phyloP scores from a whole-genome alignment of 2,113 vertebrate genomes.

The Pardalotus punctatus region DNA sequence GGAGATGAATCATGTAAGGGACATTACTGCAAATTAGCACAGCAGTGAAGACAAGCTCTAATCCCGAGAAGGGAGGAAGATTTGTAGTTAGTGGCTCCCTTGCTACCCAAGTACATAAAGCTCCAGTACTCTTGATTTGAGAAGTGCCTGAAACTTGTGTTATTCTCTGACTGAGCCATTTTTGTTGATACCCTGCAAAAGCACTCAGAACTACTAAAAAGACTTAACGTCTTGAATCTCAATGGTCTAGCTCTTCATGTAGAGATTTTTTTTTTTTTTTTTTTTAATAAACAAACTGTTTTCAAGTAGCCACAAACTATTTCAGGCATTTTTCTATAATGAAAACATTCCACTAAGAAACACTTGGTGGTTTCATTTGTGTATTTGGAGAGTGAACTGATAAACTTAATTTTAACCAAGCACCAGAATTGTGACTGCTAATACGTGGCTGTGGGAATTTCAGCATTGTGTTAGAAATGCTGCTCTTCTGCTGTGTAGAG shows the following conservation, averaged over 20 bases:
- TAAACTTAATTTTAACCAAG: neutral
- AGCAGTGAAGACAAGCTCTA: neutral
- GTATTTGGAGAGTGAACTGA: neutral
- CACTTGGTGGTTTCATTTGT: neutral
- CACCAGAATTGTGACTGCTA: neutral
- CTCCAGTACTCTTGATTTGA: neutral
- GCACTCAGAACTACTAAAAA: neutral
- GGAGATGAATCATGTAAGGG: neutral
- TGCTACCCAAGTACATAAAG: neutral
- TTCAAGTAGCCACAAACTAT: neutral
- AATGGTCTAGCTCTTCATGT: neutral
- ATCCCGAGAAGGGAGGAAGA: neutral
- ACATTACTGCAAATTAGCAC: neutral
- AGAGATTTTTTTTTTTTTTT: neutral
- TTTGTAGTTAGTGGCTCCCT: neutral
- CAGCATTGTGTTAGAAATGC: neutral
- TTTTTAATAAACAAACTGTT: neutral
- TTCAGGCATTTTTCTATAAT: neutral
- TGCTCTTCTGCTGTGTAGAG: neutral
- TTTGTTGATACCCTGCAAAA: neutral
- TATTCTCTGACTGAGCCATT: neutral
- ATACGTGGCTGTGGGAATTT: neutral
- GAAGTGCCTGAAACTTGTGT: neutral
- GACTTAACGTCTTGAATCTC: neutral
- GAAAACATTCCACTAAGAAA: neutral